phyloP scores from a whole-genome alignment of 2,113 vertebrate genomes.

The Egretta garzetta region DNA sequence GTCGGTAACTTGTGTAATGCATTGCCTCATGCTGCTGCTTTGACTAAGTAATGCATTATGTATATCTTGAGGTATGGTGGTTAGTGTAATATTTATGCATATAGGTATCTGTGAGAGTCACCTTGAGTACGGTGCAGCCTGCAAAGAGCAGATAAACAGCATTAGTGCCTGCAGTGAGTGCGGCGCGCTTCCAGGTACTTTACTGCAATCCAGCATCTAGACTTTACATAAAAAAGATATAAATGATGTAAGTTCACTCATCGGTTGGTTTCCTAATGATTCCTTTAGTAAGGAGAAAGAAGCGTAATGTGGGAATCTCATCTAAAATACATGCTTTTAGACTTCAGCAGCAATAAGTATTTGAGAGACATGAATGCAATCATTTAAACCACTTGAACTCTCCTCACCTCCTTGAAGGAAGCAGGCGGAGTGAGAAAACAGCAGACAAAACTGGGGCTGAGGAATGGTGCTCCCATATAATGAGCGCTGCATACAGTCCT shows the following conservation, averaged over 20 bases:
- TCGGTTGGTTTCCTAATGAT: not conserved
- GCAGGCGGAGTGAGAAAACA: not conserved
- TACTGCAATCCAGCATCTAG: not conserved
- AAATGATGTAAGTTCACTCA: not conserved
- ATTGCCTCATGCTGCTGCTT: not conserved
- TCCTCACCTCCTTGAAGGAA: not conserved
- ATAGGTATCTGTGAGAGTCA: not conserved
- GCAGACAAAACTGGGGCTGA: not conserved
- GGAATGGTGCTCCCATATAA: not conserved
- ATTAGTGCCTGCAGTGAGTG: not conserved
- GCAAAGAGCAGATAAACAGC: constrained; percentile 19
- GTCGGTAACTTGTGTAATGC: not conserved
- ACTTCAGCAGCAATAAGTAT: not conserved
- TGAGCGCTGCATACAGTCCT: not conserved
- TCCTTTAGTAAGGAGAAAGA: not conserved
- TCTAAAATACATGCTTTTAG: not conserved
- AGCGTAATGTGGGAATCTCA: not conserved
- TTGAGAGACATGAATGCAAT: not conserved
- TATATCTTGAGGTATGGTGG: not conserved
- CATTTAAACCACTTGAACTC: not conserved
- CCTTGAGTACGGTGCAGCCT: not conserved
- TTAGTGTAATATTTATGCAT: constrained; percentile 19
- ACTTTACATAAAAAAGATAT: not conserved
- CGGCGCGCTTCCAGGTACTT: not conserved
- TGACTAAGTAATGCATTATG: constrained; percentile 4